Evolutionary conservation across 1,140 invertebrate genomes (phyloP), one percentile per base, ranked within the genome.

Genomic region (Venustaconcha ellipsiformis): DNA sequence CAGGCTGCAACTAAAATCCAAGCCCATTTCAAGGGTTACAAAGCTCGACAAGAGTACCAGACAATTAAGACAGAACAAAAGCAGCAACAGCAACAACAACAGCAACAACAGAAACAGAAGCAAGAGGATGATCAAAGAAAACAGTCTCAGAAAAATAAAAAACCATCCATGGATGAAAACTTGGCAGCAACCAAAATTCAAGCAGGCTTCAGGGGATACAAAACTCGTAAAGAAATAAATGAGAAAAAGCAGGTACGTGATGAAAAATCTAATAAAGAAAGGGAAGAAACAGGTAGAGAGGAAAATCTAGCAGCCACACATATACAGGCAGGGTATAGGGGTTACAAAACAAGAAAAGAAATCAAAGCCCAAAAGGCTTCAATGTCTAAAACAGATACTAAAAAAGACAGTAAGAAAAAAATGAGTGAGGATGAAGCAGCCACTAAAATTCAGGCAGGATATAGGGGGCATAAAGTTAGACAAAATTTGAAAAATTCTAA

Each of bases 291-390:
- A 20, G 57, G 17, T 60, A 37, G 67, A 37, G 57, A 70, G 11
- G 37, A 76, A 56, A 48, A 48, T 64, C 77, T 87, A 75, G 94
- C 94, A 20, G 94, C 94, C 17, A 93, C 92, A 8, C 94, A 93
- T 84, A 95, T 95, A 71, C 94, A 95, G 87, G 93, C 94, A 59
- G 92, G 93, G 72, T 94, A 93, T 87, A 91, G 94, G 60, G 94
- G 94, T 2, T 94, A 94, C 81, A 91, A 93, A 74, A 92, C 94
- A 2, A 88, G 94, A 59, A 94, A 94, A 83, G 91, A 92, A 76
- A 81, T 94, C 48, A 80, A 84, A 73, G 14, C 80, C 60, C 77
- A 78, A 69, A 83, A 76, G 48, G 66, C 37, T 67, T 68, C 62
- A 70, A 63, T 64, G 20, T 6, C 30, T 18, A 48, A 60, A 14